Evolutionary conservation across 2,113 vertebrate species (phyloP), one percentile per base, ranked within the genome.

Genomic region (Martes martes): DNA sequence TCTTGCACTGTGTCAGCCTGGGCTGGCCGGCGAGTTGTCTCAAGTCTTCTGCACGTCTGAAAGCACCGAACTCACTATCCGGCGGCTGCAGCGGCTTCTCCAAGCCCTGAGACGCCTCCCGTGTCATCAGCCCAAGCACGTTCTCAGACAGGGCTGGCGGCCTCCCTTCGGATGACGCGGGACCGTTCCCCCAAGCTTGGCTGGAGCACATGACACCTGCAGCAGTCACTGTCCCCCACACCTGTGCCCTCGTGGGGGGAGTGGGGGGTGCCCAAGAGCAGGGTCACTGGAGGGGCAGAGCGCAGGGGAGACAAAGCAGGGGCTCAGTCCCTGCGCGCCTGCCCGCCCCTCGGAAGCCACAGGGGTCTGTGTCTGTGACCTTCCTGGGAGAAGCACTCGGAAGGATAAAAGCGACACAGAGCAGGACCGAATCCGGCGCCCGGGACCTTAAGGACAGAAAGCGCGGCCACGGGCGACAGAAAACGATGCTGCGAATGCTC

Each of bases 401-500:
- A 4, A 23, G 36, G 50, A 14, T 18, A 3, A 19, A 47, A 36
- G 76, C 52, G 65, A 57, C 31, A 23, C 19, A 33, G 87, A 11
- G 11, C 21, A 23, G 0, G 2, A 11, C 24, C 0, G 4, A 28
- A 33, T 1, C 57, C 65, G 14, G 76, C 0, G 13, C n/a, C 87
- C 73, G 61, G 73, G 78, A 63, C 93, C 83, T 85, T 36, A 21
- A 74, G 90, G 33, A 65, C 39, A 50, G 80, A 76, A 45, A 71
- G 57, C 0, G 0, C 3, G n/a, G 84, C 11, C 4, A 11, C 59
- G 1, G 59, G 84, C 11, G 10, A 11, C 59, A 3, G 67, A 28
- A n/a, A 65, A 13, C 2, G 0, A 3, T 15, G 4, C 1, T 8
- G 81, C 2, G 7, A 55, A 74, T 18, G 69, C 69, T 78, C 52